Evolutionary conservation across 2,888 invertebrate species (phyloP).

Genomic region (Limnephilus auricula): DNA sequence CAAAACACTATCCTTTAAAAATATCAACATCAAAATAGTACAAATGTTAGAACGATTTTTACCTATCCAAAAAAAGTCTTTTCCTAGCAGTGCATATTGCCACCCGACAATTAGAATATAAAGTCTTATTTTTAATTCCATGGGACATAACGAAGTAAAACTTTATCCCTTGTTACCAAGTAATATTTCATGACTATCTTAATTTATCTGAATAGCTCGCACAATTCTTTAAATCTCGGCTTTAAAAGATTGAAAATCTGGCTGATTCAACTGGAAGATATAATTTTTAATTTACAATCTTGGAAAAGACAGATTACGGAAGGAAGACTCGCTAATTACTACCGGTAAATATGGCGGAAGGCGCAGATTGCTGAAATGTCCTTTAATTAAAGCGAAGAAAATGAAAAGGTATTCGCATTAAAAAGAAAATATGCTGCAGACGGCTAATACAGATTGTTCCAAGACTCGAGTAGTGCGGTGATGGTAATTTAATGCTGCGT

Average conservation of each 20-base stretch:
- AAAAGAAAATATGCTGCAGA: constrained; percentile 16
- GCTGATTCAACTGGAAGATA: constrained; percentile 29
- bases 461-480: not conserved
- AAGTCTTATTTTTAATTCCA: not conserved
- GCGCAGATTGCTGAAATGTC: constrained; percentile 37
- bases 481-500: not conserved
- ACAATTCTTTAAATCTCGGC: not conserved
- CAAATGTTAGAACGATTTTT: not conserved
- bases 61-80: not conserved
- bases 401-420: constrained; percentile 36
- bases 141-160: not conserved
- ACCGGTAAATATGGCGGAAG: constrained; percentile 53
- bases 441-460: not conserved
- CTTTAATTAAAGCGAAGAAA: constrained; percentile 43
- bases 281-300: constrained; percentile 60
- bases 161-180: not conserved
- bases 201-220: not conserved
- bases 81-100: too few species aligned
- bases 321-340: constrained; percentile 58
- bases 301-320: constrained; percentile 59
- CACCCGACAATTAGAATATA: not conserved
- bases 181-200: not conserved
- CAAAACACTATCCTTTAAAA: too few species aligned
- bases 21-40: not conserved
- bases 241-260: constrained; percentile 12